Conservation (phyloP, 2,888 invertebrate species). For the Branchellion lobata region DNA sequence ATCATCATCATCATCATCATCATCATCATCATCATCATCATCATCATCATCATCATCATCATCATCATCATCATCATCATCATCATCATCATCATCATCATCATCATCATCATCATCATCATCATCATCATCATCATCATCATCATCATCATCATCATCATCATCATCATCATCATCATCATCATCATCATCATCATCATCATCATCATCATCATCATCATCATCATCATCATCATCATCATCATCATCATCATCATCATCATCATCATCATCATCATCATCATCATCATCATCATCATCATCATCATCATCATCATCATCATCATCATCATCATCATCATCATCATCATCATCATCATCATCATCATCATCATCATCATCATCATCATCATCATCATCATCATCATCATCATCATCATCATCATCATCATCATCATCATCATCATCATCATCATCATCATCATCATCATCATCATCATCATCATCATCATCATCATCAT, state of each 20-base stretch:
- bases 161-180: constrained; percentile 9
- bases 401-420: constrained; percentile 23
- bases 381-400: constrained; percentile 35
- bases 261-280: constrained; percentile 24
- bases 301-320: constrained; percentile 33
- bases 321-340: constrained; percentile 10
- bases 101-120: neutral
- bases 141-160: constrained; percentile 35
- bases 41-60: constrained; percentile 30
- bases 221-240: constrained; percentile 33
- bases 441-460: neutral
- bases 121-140: constrained; percentile 22
- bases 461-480: constrained; percentile 30
- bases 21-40: neutral
- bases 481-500: constrained; percentile 30
- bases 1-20: constrained; percentile 14
- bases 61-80: constrained; percentile 30
- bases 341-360: constrained; percentile 24
- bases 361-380: neutral
- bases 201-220: constrained; percentile 16
- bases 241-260: neutral
- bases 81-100: constrained; percentile 11
- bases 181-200: constrained; percentile 12
- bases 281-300: constrained; percentile 5
- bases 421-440: constrained; percentile 14